These are phyloP conservation scores for Mormyrops attenuatus DNA, from an alignment of 2,797 vertebrate species.

Conservation along the genomic window DNA sequence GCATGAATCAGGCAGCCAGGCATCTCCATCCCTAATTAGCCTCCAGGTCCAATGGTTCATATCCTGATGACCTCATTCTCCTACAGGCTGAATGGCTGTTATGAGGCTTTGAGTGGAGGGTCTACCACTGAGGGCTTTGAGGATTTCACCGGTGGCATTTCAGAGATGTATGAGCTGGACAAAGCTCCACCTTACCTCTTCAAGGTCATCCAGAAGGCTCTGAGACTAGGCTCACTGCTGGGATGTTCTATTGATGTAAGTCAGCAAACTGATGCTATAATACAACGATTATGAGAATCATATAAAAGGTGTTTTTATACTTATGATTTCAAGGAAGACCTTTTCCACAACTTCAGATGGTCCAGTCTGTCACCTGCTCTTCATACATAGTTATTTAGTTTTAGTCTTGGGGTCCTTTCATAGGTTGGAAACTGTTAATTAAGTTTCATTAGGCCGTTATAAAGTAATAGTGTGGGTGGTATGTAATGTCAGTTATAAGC, in stretches of 20 bases:
- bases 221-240: conserved; percentile 71
- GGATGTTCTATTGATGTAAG: conserved; percentile 79
- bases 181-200: conserved; percentile 68
- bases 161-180: conserved; percentile 69
- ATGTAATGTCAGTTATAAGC: neutral
- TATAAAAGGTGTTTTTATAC: neutral
- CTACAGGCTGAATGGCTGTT: conserved; percentile 70
- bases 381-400: neutral
- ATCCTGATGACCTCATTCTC: neutral
- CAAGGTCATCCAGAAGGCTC: conserved; percentile 73
- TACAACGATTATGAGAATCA: neutral
- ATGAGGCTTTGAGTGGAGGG: conserved; percentile 73
- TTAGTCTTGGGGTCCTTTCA: neutral
- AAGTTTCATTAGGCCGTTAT: neutral
- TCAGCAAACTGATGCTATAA: neutral
- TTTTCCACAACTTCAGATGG: neutral
- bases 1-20: neutral
- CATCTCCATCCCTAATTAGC: neutral
- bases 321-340: neutral
- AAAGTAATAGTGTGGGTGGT: neutral
- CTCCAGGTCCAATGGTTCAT: neutral
- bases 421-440: neutral
- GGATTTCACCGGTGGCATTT: conserved; percentile 81
- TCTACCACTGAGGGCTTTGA: conserved; percentile 75
- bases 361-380: neutral